A percentile compares a stretch with the other conserved stretches of the same genome.
phyloP scores from a whole-genome alignment of 2,113 vertebrate species.

The Paracanthobrama guichenoti region DNA sequence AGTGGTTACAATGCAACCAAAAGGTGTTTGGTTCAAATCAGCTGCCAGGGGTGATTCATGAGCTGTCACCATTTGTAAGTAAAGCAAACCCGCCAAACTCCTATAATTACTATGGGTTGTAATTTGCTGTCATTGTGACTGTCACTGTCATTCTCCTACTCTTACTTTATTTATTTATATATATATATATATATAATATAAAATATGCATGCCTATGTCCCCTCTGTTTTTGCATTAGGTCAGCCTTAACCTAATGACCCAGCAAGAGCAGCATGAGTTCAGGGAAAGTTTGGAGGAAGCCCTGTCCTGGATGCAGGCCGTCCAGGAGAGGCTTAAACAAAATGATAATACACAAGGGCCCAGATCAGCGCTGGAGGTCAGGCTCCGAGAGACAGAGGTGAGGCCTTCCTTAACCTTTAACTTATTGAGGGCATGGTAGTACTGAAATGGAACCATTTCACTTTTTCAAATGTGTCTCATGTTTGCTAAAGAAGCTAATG shows the following conservation, averaged over 20 bases:
- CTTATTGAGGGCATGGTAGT: background rate
- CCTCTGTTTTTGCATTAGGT: conserved; percentile 42
- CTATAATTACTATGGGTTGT: background rate
- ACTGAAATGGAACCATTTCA: background rate
- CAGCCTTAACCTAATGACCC: conserved; percentile 80
- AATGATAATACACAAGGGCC: conserved; percentile 92
- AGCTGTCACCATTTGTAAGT: background rate
- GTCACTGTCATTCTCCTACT: background rate
- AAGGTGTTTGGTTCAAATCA: background rate
- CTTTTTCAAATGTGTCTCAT: background rate
- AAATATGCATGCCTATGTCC: background rate
- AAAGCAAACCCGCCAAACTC: background rate
- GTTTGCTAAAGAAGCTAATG: background rate
- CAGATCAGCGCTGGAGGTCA: conserved; percentile 82
- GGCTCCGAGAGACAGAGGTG: conserved; percentile 91
- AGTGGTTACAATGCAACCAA: background rate
- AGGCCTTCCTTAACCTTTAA: background rate
- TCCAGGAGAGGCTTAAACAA: conserved; percentile 82
- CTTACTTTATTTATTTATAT: background rate
- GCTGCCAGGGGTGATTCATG: background rate
- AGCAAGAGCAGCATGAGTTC: conserved; percentile 87
- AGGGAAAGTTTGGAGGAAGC: conserved; percentile 80
- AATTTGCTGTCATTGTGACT: background rate
- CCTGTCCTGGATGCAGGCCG: conserved; percentile 83
- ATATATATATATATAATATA: background rate